Percentiles rank a stretch among this genome's conserved stretches.
Conservation (phyloP, 2,797 vertebrate genomes). For the Sebastes umbrosus region DNA sequence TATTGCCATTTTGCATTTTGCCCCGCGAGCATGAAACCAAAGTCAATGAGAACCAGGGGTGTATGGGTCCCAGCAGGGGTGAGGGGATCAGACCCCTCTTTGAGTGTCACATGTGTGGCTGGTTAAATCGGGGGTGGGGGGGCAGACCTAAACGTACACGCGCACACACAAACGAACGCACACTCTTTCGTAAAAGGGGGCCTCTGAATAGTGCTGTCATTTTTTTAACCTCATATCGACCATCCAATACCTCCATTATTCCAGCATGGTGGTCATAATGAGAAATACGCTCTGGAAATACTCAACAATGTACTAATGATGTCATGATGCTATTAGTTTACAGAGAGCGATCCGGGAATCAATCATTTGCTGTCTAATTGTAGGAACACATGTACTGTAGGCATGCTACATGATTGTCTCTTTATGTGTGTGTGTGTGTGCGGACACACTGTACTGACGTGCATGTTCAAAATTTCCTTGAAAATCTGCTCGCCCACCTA, state of each 20-base stretch:
- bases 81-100: conserved; percentile 69
- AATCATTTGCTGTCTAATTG: conserved; percentile 17
- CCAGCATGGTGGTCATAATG: conserved; percentile 28
- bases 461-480: conserved; percentile 4
- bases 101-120: conserved; percentile 76
- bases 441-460: neutral
- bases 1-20: conserved; percentile 64
- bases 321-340: conserved; percentile 40
- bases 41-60: conserved; percentile 77
- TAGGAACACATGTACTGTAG: neutral
- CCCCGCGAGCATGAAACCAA: conserved; percentile 72
- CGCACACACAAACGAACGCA: conserved; percentile 1
- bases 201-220: conserved; percentile 36
- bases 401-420: conserved; percentile 1
- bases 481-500: conserved; percentile 29
- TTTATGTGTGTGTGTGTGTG: conserved; percentile 5
- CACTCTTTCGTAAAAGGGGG: neutral
- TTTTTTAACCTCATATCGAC: conserved; percentile 52
- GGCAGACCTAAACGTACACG: conserved; percentile 35
- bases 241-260: conserved; percentile 28
- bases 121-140: conserved; percentile 59
- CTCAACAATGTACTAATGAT: conserved; percentile 34
- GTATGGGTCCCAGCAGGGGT: conserved; percentile 70
- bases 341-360: conserved; percentile 23
- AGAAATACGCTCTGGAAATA: conserved; percentile 21